Conservation (phyloP, 2,113 vertebrate genomes). For the Epinephelus cyanopodus region DNA sequence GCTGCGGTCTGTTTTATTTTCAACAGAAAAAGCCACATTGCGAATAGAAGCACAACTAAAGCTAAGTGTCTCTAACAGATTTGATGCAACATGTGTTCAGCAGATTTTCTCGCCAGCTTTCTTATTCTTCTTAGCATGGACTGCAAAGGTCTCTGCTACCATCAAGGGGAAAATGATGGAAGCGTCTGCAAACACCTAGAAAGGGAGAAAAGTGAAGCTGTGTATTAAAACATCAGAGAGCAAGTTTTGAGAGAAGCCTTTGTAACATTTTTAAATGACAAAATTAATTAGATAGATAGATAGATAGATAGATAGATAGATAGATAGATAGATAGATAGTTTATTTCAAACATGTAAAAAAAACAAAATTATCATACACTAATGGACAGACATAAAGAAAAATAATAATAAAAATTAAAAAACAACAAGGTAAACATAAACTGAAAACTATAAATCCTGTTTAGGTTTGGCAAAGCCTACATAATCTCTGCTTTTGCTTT, state of each 20-base stretch:
- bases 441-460: too few species aligned
- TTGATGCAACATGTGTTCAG: neutral
- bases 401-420: too few species aligned
- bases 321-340: too few species aligned
- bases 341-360: too few species aligned
- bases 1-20: too few species aligned
- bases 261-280: neutral
- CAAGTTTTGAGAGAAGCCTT: neutral
- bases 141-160: conserved; percentile 91
- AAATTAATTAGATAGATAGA: neutral
- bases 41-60: neutral
- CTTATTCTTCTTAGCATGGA: conserved; percentile 70
- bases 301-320: too few species aligned
- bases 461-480: neutral
- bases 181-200: conserved; percentile 89
- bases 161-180: conserved; percentile 89
- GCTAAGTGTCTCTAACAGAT: neutral
- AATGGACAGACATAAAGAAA: too few species aligned
- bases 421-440: too few species aligned
- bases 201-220: neutral
- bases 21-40: too few species aligned
- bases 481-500: neutral
- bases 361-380: too few species aligned
- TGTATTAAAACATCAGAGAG: neutral
- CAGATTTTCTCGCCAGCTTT: conserved; percentile 45